Evolutionary conservation across 2,888 invertebrate species (phyloP).

Genomic region (Ypsolopha scabrella): DNA sequence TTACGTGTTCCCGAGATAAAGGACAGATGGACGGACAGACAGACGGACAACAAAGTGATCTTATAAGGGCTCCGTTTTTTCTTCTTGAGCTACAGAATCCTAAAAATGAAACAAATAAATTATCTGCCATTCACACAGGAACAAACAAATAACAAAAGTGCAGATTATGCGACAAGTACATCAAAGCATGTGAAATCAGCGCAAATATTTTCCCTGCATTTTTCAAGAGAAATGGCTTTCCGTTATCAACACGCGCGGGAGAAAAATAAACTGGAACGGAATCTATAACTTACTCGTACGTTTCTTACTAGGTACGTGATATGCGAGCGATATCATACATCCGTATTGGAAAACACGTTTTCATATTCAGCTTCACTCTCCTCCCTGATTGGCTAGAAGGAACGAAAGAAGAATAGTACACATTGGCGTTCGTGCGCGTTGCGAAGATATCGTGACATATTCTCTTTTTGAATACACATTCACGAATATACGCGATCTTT

Average conservation of each 20-base stretch:
- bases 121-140: too few species aligned
- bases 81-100: too few species aligned
- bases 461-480: conserved; percentile 19
- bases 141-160: too few species aligned
- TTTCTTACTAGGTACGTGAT: not conserved
- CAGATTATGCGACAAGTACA: too few species aligned
- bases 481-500: not conserved
- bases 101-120: too few species aligned
- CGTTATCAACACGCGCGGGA: not conserved
- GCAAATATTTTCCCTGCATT: not conserved
- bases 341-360: conserved; percentile 25
- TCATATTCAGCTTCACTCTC: conserved; percentile 44
- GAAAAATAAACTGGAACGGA: not conserved
- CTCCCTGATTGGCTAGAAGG: conserved; percentile 28
- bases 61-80: too few species aligned
- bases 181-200: not conserved
- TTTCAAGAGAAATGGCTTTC: not conserved
- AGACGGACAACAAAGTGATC: too few species aligned
- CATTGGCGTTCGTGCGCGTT: conserved; percentile 28
- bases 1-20: too few species aligned
- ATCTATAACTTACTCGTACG: not conserved
- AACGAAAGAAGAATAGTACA: conserved; percentile 30
- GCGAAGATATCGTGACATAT: conserved; percentile 22
- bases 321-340: not conserved
- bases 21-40: too few species aligned